These are phyloP conservation scores for Pocillopora verrucosa DNA, from an alignment of 64 coral and sea anemone genomes.

Conservation along the genomic window DNA sequence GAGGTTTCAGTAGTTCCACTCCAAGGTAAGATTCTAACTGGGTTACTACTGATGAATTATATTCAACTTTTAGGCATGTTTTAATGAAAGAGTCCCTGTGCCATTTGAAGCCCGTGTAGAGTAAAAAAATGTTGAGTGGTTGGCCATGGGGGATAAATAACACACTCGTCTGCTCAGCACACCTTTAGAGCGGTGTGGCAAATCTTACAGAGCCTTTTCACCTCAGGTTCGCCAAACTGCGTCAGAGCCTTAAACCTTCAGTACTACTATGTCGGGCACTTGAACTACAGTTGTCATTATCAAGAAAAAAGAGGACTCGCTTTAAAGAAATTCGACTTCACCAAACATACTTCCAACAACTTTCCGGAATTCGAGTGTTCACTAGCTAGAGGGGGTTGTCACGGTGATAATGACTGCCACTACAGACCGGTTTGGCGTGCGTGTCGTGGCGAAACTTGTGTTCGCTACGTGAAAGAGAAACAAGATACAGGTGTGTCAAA, in stretches of 20 bases:
- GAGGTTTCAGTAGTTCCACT: too few relatives aligned
- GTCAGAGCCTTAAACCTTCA: conserved; percentile 34
- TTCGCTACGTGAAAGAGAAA: conserved; percentile 20
- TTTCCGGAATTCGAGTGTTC: conserved; percentile 38
- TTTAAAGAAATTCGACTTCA: conserved; percentile 25
- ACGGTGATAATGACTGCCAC: conserved; percentile 46
- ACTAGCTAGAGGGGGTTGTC: conserved; percentile 41
- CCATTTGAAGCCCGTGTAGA: too few relatives aligned
- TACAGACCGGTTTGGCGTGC: neutral
- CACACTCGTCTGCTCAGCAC: neutral
- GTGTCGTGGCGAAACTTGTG: conserved; percentile 31
- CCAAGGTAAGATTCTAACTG: too few relatives aligned
- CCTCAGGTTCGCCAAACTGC: neutral
- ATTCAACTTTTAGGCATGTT: too few relatives aligned
- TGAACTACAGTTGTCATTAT: conserved; percentile 27
- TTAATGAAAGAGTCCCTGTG: too few relatives aligned
- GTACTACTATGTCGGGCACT: conserved; percentile 46
- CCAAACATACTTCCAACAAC: neutral
- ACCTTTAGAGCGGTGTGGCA: conserved; percentile 31
- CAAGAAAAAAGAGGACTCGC: neutral
- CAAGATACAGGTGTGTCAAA: too few relatives aligned
- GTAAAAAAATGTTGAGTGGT: too few relatives aligned
- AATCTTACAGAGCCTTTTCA: neutral
- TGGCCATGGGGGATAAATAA: conserved; percentile 11
- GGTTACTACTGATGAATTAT: too few relatives aligned